Evolutionary conservation across 2,888 invertebrate species (phyloP), one percentile per base, ranked within the genome.

Genomic region (Dorcus hopei): DNA sequence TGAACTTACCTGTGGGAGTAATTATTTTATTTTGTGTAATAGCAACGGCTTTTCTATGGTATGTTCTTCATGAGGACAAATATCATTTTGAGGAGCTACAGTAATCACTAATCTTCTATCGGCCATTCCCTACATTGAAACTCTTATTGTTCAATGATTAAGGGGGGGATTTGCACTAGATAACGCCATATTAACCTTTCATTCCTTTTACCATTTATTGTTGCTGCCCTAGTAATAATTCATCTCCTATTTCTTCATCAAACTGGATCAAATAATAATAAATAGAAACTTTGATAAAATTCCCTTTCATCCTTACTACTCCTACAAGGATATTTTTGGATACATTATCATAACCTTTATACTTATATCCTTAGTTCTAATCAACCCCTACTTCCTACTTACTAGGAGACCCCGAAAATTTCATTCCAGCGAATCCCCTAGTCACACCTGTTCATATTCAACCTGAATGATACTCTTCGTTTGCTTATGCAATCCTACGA

Each of bases 381-480:
- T 75, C 61, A 79, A 77, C 3, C 89, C 88, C 0, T 83, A 85
- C 68, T 62, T 86, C 88, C 0, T 83, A 85, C 68, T 62, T 86
- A 72, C 68, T 90, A 74, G 82, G 84, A 67, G 89, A 90, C 33
- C 86, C 87, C 0, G 89, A 89, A 80, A 91, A 90, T 80, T 91
- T 89, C 79, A 86, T 83, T 16, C 84, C 85, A 0, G 88, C 88
- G 3, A 88, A 88, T 64, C 83, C 86, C 0, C 70, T 88, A 80
- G 81, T 85, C 11, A 89, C 89, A 0, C 89, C 90, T 0, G 74
- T 83, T 8, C 89, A 89, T 73, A 90, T 90, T 80, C 88, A 90
- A 83, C 90, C 89, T 48, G 91, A 92, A 84, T 91, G 90, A 86
- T 91, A 91, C 76, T 92, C 91, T 71, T 76, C 91, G 81, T 91